A percentile compares a stretch with the other conserved stretches of the same genome.
Conservation (phyloP, 2,888 invertebrate genomes). For the Agrilus biguttatus region DNA sequence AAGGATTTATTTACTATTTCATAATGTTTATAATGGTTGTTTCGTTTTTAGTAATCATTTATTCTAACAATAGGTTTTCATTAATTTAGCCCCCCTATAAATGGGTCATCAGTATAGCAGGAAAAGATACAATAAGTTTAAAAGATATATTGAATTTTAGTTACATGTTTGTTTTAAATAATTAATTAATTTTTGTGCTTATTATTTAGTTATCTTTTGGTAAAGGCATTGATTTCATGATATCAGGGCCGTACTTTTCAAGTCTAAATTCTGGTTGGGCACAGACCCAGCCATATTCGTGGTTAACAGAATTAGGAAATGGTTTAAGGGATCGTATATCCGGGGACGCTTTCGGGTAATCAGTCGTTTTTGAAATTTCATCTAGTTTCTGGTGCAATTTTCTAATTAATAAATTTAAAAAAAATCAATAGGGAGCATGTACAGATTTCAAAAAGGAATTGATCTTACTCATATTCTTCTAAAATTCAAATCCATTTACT, state of each 20-base stretch:
- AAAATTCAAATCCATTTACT: neutral
- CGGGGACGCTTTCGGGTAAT: slow-evolving; percentile 5
- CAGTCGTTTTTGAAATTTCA: slow-evolving; percentile 10
- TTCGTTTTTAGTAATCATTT: too few relatives aligned
- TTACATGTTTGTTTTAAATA: too few relatives aligned
- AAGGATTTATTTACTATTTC: too few relatives aligned
- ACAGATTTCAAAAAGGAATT: neutral
- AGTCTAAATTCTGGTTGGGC: slow-evolving; percentile 10
- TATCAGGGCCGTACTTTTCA: slow-evolving; percentile 14
- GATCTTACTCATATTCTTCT: slow-evolving; percentile 1
- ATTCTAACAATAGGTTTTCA: too few relatives aligned
- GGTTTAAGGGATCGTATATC: slow-evolving; percentile 12
- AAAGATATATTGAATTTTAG: too few relatives aligned
- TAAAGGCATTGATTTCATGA: slow-evolving; percentile 8
- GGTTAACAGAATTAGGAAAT: slow-evolving; percentile 10
- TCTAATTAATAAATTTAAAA: neutral
- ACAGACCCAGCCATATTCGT: slow-evolving; percentile 14
- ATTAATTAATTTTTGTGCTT: too few relatives aligned
- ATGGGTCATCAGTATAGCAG: too few relatives aligned
- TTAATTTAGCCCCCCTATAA: too few relatives aligned
- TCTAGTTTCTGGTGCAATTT: slow-evolving; percentile 10
- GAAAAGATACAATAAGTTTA: too few relatives aligned
- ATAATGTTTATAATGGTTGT: too few relatives aligned
- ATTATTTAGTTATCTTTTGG: slow-evolving; percentile 2
- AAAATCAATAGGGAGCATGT: too few relatives aligned